A percentile compares a stretch with the other conserved stretches of the same genome.
These are phyloP conservation scores for Varecia variegata DNA, from an alignment of 2,797 vertebrate species.

Conservation along the genomic window DNA sequence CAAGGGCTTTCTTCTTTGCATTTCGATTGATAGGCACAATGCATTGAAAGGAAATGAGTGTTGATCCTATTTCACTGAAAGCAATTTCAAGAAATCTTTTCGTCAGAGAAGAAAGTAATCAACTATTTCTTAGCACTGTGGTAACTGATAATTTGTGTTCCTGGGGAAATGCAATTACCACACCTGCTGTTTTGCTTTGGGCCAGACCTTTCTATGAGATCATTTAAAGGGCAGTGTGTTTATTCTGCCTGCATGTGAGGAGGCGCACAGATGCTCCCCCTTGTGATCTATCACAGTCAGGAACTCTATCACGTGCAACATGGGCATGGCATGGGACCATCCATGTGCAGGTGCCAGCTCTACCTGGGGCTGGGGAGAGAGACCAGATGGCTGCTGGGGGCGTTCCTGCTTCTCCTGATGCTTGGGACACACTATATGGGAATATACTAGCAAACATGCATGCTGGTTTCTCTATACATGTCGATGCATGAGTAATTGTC, in stretches of 20 bases:
- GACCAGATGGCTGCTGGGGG: slow-evolving; percentile 31
- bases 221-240: background rate
- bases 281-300: background rate
- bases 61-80: slow-evolving; percentile 40
- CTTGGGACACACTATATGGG: background rate
- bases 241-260: background rate
- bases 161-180: background rate
- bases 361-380: background rate
- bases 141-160: slow-evolving; percentile 5
- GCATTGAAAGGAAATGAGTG: background rate
- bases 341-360: background rate
- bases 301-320: background rate
- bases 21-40: slow-evolving; percentile 12
- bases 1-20: slow-evolving; percentile 32
- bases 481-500: background rate
- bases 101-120: background rate
- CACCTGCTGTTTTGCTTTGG: slow-evolving; percentile 7
- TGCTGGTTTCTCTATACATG: slow-evolving; percentile 7
- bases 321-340: background rate
- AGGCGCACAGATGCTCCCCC: background rate
- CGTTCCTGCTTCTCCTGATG: background rate
- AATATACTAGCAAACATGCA: background rate
- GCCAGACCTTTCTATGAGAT: slow-evolving; percentile 3
- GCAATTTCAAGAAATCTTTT: slow-evolving; percentile 52
- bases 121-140: background rate